Percentiles rank a stretch among this genome's conserved stretches.
These are phyloP conservation scores for Oscarella lobularis DNA, from an alignment of 37 sponge, comb jelly and placozoan genomes.

Conservation along the genomic window DNA sequence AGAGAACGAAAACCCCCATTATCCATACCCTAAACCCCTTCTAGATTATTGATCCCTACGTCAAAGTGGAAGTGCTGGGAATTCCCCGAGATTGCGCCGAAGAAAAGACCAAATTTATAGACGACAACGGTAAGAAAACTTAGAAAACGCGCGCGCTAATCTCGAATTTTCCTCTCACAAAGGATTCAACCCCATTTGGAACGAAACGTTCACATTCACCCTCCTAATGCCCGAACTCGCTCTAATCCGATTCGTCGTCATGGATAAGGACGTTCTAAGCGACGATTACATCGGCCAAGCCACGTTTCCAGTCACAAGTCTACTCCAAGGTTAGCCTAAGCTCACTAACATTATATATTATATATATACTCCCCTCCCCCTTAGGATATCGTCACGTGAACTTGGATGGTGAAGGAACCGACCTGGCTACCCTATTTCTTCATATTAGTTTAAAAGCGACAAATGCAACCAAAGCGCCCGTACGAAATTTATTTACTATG, in stretches of 20 bases:
- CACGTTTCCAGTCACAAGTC: constrained; percentile 52
- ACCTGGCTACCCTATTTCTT: constrained; percentile 64
- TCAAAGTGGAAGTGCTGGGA: not conserved
- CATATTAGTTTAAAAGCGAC: too few relatives aligned
- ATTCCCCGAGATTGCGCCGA: not conserved
- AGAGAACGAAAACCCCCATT: too few relatives aligned
- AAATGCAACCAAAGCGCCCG: too few relatives aligned
- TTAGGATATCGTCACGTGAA: constrained; percentile 69
- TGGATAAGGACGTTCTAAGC: constrained; percentile 45
- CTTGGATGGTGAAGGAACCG: constrained; percentile 35
- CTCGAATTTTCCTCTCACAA: too few relatives aligned
- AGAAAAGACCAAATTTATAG: not conserved
- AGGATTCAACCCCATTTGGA: constrained; percentile 7
- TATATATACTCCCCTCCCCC: too few relatives aligned
- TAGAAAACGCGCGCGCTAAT: too few relatives aligned
- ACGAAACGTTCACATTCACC: constrained; percentile 15
- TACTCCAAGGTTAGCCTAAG: constrained; percentile 20
- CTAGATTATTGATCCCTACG: constrained; percentile 5
- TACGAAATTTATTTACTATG: too few relatives aligned
- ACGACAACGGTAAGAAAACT: constrained; percentile 10
- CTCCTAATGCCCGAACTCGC: constrained; percentile 82
- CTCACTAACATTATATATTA: too few relatives aligned
- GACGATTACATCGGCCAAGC: constrained; percentile 64
- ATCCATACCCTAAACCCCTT: too few relatives aligned
- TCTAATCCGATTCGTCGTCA: constrained; percentile 59